A percentile compares a stretch with the other conserved stretches of the same genome.
Evolutionary conservation across 2,113 vertebrate genomes (phyloP).

Genomic region (Opisthocomus hoazin): DNA sequence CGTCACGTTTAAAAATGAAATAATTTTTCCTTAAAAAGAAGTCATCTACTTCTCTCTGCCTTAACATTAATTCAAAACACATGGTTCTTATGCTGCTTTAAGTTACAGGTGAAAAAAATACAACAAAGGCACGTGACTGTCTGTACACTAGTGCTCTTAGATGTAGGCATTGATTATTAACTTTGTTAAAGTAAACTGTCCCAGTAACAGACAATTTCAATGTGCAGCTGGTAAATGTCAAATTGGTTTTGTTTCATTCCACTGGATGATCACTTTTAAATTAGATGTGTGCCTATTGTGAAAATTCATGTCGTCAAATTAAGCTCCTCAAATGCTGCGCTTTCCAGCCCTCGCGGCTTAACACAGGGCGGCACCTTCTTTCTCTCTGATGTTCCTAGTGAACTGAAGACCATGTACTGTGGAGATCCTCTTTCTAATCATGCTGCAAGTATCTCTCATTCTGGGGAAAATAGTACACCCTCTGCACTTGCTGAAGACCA

Average conservation of each 20-base stretch:
- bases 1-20: accelerated
- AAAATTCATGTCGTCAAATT: neutral
- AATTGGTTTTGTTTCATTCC: neutral
- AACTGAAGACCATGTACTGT: neutral
- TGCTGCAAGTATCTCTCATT: neutral
- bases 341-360: neutral
- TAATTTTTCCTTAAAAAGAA: neutral
- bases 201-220: neutral
- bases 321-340: neutral
- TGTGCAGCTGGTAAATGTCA: neutral
- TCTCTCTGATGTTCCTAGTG: neutral
- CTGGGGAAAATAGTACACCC: neutral
- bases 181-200: neutral
- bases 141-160: neutral
- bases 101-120: neutral
- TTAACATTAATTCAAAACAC: neutral
- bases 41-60: neutral
- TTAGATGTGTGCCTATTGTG: neutral
- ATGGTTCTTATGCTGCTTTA: neutral
- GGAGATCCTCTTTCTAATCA: neutral
- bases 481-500: neutral
- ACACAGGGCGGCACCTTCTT: neutral
- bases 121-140: neutral
- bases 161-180: neutral
- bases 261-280: neutral